Base-by-base conservation (phyloP, 2,888 invertebrate species). In the Limulus polyphemus region DNA sequence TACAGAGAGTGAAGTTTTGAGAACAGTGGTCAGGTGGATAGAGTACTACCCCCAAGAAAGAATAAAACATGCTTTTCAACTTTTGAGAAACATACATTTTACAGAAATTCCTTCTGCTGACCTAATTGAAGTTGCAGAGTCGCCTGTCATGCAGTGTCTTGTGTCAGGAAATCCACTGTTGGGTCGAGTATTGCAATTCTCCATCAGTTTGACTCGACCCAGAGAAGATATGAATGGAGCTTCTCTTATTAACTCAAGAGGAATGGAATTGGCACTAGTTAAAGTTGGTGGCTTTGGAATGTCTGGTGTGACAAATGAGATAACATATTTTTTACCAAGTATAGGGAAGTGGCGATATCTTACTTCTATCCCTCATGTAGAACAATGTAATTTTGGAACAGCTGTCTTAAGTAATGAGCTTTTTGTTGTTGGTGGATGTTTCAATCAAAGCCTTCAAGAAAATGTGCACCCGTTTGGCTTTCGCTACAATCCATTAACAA, bases 391-490 rank as follows among this genome's bases (percentile, higher is more conserved):
- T 73, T 86, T 84, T 74, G 86, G 86, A 2, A 82, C 83, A 10
- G 82, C 83, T 10, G 84, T 85, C 0, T 75, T 84, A 11, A 81
- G 83, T 65, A 86, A 86, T 72, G 81, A 83, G 70, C 76, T 86
- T 13, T 86, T 83, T 71, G 81, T 86, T 5, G 81, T 85, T 13
- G 86, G 86, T 13, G 86, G 86, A 1, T 85, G 85, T 69, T 86
- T 84, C 71, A 68, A 68, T 59, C 71, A 72, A 64, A 72, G 72
- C 32, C 74, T 84, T 59, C 79, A 82, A 74, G 86, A 86, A 75
- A 83, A 84, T 69, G 83, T 85, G 60, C 86, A 86, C 76, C 84
- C 85, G 0, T 86, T 84, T 73, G 85, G 85, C 0, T 86, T 86
- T 73, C 80, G 82, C 9, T 83, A 82, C 70, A 80, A 80, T 69